These are phyloP conservation scores for Alouatta palliata DNA, from an alignment of 2,113 vertebrate species.

Conservation along the genomic window DNA sequence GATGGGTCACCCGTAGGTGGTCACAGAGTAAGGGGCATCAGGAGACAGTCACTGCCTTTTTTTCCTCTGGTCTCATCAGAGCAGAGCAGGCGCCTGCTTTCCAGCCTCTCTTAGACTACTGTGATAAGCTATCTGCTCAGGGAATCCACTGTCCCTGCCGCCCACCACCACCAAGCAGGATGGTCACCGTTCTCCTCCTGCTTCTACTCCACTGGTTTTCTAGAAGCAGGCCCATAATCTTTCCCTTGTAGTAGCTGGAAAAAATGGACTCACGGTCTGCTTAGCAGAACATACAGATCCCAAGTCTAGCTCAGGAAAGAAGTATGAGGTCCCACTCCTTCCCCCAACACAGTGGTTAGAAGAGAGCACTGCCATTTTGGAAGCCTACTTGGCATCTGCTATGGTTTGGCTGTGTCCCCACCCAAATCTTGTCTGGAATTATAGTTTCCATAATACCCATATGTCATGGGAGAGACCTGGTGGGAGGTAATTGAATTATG, in stretches of 20 bases:
- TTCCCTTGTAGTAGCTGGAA: background rate
- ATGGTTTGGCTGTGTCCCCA: too few species aligned
- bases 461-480: too few species aligned
- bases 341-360: background rate
- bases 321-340: background rate
- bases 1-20: background rate
- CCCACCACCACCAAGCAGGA: background rate
- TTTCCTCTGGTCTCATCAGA: background rate
- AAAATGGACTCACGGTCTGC: background rate
- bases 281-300: background rate
- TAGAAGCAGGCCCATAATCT: background rate
- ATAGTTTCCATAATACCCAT: too few species aligned
- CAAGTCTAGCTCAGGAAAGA: background rate
- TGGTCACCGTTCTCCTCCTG: background rate
- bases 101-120: background rate
- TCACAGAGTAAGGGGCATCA: background rate
- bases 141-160: background rate
- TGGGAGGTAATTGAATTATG: too few species aligned
- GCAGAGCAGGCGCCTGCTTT: background rate
- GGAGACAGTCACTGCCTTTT: background rate
- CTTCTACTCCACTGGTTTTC: background rate
- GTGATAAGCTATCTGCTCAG: background rate
- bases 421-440: too few species aligned
- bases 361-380: background rate
- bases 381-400: background rate